Percentiles rank a stretch among this genome's conserved stretches.
Conservation (phyloP, 2,113 vertebrate genomes). For the Leucopsar rothschildi region DNA sequence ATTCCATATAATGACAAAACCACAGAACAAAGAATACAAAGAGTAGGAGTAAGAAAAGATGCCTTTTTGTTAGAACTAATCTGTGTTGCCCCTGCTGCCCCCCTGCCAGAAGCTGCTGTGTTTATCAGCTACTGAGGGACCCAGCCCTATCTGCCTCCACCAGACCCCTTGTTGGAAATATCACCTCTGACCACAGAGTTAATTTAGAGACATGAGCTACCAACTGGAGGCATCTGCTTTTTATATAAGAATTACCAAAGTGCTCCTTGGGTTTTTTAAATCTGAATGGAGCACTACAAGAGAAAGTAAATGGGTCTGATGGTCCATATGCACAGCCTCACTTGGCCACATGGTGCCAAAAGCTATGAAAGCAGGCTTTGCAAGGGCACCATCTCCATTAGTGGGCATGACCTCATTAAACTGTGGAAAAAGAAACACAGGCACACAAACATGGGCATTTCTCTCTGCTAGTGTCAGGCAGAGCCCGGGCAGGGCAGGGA, state of each 20-base stretch:
- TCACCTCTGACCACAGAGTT: neutral
- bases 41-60: neutral
- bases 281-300: neutral
- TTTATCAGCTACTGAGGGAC: neutral
- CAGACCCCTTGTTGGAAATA: neutral
- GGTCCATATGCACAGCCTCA: neutral
- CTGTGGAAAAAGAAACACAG: neutral
- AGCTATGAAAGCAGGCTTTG: neutral
- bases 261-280: neutral
- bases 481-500: neutral
- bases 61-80: neutral
- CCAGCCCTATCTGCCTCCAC: neutral
- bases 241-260: neutral
- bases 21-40: neutral
- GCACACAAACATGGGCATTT: rapidly evolving
- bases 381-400: neutral
- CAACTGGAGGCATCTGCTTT: neutral
- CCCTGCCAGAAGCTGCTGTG: neutral
- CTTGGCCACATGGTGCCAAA: neutral
- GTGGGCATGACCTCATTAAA: neutral
- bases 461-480: neutral
- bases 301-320: neutral
- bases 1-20: neutral
- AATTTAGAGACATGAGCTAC: neutral
- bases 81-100: neutral